A percentile compares a stretch with the other conserved stretches of the same genome.
phyloP scores from a whole-genome alignment of 1,140 invertebrate species.

The Drosophila rufa region DNA sequence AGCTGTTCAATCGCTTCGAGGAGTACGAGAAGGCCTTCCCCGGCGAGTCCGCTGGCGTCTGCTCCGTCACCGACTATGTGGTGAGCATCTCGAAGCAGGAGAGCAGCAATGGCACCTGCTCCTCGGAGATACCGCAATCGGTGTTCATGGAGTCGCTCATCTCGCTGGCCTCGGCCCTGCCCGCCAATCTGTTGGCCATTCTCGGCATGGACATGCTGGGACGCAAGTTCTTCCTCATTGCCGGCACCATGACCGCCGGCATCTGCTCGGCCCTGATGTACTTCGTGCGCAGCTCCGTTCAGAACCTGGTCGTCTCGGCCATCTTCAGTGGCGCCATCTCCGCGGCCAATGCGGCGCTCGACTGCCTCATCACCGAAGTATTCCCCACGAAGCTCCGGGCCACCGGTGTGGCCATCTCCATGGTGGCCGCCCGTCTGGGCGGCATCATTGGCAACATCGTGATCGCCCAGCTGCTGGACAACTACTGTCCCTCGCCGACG shows the following conservation, averaged over 20 bases:
- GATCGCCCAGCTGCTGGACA: conserved; percentile 92
- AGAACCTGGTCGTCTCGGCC: conserved; percentile 93
- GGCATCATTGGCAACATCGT: conserved; percentile 95
- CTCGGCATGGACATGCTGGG: conserved; percentile 91
- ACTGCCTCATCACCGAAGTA: conserved; percentile 95
- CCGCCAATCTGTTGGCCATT: conserved; percentile 93
- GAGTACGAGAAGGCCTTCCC: conserved; percentile 89
- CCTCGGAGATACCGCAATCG: conserved; percentile 89
- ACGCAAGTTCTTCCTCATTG: conserved; percentile 95
- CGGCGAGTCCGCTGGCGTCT: conserved; percentile 89
- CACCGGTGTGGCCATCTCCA: conserved; percentile 93
- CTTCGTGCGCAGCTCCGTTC: conserved; percentile 92
- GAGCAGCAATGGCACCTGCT: conserved; percentile 87
- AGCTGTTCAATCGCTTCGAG: conserved; percentile 94
- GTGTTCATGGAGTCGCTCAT: conserved; percentile 95
- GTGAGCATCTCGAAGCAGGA: conserved; percentile 88
- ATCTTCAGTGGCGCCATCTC: conserved; percentile 95
- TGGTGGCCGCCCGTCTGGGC: conserved; percentile 93
- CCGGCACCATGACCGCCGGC: conserved; percentile 94
- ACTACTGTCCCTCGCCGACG: conserved; percentile 93
- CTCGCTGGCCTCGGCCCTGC: conserved; percentile 93
- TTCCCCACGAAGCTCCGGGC: conserved; percentile 94
- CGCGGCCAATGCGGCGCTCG: conserved; percentile 94
- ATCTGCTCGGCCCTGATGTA: conserved; percentile 93
- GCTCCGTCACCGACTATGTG: conserved; percentile 91